Base-by-base conservation (phyloP, 2,113 vertebrate genomes). In the Alligator sinensis region DNA sequence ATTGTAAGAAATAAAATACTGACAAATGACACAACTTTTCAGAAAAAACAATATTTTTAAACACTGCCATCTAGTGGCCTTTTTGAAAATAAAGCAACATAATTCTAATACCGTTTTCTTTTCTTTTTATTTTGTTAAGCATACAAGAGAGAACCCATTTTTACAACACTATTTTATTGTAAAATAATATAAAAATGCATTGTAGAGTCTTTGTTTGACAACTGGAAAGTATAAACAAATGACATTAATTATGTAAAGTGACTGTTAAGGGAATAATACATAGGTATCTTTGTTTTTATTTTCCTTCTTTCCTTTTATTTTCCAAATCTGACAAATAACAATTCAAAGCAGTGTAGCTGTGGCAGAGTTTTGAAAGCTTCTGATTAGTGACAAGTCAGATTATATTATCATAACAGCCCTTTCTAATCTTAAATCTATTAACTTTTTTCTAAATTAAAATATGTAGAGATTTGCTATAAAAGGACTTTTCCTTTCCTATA, bases 1-100 rank as follows among this genome's bases (percentile, higher is more conserved):
- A 14, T 25, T 85, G 19, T n/a, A 74, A 21, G 30, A 61, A 47
- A 82, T 58, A 13, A 75, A 13, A 68, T 84, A 19, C 34, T 30
- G 14, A 77, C 81, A 25, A 83, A 72, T 66, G 16, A 72, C 47
- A 58, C 3, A 22, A 9, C 34, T 94, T 80, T 87, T 58, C 77
- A 84, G 91, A 90, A 72, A 30, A 76, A 62, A 72, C n/a, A 30
- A 80, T 4, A 0, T 87, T 92, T 91, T 92, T 86, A 97, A 95
- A 95, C 75, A 92, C 81, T 94, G 95, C 92, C 92, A 97, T 62
- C 95, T 95, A 77, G 88, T 95, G 94, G 89, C 61, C 47, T 57
- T 12, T 86, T n/a, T 63, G 22, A 75, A 68, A 86, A 85, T 63
- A 54, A 54, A 70, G n/a, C 12, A 34, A 68, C 58, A 38, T n/a